Evolutionary conservation across 2,797 vertebrate genomes (phyloP), one percentile per base, ranked within the genome.

Genomic region (Rhabdophis nuchalis): DNA sequence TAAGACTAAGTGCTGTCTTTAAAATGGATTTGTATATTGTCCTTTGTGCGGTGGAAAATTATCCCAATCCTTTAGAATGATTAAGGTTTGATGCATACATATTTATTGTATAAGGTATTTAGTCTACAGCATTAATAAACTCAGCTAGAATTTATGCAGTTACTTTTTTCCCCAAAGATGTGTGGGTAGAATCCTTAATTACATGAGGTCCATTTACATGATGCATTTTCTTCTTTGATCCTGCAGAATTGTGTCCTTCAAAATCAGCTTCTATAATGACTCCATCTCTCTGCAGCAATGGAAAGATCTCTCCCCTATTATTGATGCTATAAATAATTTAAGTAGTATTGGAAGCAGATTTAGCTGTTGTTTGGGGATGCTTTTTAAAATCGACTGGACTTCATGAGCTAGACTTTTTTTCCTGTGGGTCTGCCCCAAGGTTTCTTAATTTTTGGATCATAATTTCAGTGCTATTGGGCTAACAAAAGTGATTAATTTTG

Each of bases 1-100:
- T 91, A 94, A 96, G 95, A 96, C 95, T 96, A 97, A 97, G 96
- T 95, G 95, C 91, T 95, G 54, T 93, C 95, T 96, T 96, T 91
- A 96, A 94, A 96, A 95, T 97, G 92, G 50, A 93, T 93, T 95
- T 97, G 96, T 97, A 96, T 97, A 96, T 95, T 97, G 96, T 96
- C 95, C 96, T 97, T 96, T 93, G 95, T 95, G 92, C 95, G 95
- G 96, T 97, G 93, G 32, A 57, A 72, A n/a, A 8, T 97, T 97
- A 96, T 95, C 91, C 96, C 68, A 93, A 86, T 97, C 94, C 94
- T 97, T 97, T 95, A 95, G 94, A 96, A 94, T 94, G 90, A 72
- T 89, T 95, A 61, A 85, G 94, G n/a, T 93, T 96, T 96, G 96
- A 95, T 94, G 95, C 93, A 96, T 94, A 94, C 41, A 85, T 53